phyloP scores from a whole-genome alignment of 2,888 invertebrate genomes.

The Cetonia aurata region DNA sequence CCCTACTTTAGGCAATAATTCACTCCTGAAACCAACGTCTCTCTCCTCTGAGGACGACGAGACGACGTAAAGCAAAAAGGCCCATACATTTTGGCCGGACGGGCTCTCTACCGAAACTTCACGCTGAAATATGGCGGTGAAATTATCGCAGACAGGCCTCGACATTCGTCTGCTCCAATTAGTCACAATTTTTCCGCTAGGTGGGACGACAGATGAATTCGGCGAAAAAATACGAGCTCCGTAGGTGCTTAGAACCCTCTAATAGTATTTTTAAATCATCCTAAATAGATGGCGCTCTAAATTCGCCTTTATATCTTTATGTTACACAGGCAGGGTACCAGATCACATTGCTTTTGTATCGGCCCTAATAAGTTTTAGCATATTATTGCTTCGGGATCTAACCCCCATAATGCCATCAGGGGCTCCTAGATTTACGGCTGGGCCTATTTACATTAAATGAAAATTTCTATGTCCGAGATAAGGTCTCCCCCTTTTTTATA shows the following conservation, averaged over 20 bases:
- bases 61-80: constrained; percentile 49
- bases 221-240: constrained; percentile 1
- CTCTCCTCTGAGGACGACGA: constrained; percentile 1
- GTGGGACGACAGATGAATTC: constrained; percentile 30
- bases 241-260: background rate
- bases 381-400: constrained; percentile 5
- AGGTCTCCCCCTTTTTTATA: constrained; percentile 9
- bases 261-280: background rate
- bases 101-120: constrained; percentile 28
- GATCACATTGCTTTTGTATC: background rate
- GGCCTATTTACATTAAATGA: constrained; percentile 19
- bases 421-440: constrained; percentile 10
- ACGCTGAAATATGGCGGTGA: constrained; percentile 50
- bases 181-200: constrained; percentile 52
- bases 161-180: constrained; percentile 49
- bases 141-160: constrained; percentile 45
- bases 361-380: constrained; percentile 2
- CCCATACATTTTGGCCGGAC: constrained; percentile 47
- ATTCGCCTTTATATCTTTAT: background rate
- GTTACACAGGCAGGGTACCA: background rate
- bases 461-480: constrained; percentile 13
- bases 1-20: constrained; percentile 39
- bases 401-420: constrained; percentile 5
- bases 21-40: constrained; percentile 45
- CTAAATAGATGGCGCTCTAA: background rate